Evolutionary conservation across 2,113 vertebrate genomes (phyloP), one percentile per base, ranked within the genome.

Genomic region (Lipophrys pholis): DNA sequence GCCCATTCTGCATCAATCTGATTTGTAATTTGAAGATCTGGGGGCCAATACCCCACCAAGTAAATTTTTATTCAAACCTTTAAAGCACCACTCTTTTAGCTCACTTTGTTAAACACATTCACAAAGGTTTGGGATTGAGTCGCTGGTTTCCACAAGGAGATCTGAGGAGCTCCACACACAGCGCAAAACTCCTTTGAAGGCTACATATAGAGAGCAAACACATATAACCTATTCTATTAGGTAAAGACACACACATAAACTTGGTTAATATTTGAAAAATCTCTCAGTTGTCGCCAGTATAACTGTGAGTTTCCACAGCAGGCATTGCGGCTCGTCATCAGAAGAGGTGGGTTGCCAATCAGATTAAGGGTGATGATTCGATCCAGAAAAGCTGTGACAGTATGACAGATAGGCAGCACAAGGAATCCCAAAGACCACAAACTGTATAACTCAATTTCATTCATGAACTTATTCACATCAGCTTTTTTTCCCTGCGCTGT

Each of bases 11-110:
- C 67, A 73, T 80, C 85, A 79, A 66, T 85, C 72, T 77, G 51
- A 81, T 75, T 61, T 69, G 61, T 65, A 71, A 82, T 89, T 81
- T 83, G 77, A 77, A 76, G 76, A 86, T 76, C 57, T 71, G 36
- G 45, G 80, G 73, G 69, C 50, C 75, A 78, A 82, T 78, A 76
- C 64, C 35, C 76, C 57, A 45, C 45, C 73, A 80, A 86, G 35
- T 78, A 41, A 67, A 76, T 81, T 82, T 30, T 86, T 70, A 78
- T 74, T 81, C 64, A 66, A 80, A 76, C 67, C 40, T 71, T 83
- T 73, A 64, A 76, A 70, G 52, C n/a, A 16, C 35, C 5, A 7
- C 14, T 39, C 43, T 12, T 36, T 73, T 46, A 63, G 71, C 67
- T 54, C 40, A 49, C 52, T 43, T 46, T 56, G 41, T 69, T 79